A percentile compares a stretch with the other conserved stretches of the same genome.
phyloP scores from a whole-genome alignment of 1,140 invertebrate genomes.

The Cydia amplana region DNA sequence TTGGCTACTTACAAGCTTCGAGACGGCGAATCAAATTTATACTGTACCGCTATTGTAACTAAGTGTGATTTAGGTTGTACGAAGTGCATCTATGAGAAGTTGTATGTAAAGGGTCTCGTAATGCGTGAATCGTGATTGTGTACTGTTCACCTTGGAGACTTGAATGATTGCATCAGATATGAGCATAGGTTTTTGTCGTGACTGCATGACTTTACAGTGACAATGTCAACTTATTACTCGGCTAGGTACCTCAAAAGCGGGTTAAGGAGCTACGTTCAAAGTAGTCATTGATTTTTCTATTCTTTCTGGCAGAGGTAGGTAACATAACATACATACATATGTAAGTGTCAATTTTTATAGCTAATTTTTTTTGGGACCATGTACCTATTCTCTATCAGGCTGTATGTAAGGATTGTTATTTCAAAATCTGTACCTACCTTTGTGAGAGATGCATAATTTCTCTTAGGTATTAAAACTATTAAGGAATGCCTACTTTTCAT shows the following conservation, averaged over 20 bases:
- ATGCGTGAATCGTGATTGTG: background rate
- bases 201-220: background rate
- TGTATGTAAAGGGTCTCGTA: constrained; percentile 2
- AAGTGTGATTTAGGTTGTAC: background rate
- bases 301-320: too few relatives aligned
- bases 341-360: too few relatives aligned
- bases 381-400: too few relatives aligned
- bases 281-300: too few relatives aligned
- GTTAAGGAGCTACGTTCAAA: too few relatives aligned
- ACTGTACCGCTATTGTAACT: background rate
- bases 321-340: too few relatives aligned
- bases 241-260: background rate
- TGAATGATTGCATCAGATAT: constrained; percentile 6
- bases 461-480: too few relatives aligned
- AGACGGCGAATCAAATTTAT: background rate
- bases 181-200: background rate
- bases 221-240: background rate
- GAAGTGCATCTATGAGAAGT: background rate
- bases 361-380: too few relatives aligned
- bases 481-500: too few relatives aligned
- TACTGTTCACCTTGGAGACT: background rate
- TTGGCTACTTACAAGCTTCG: background rate
- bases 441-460: too few relatives aligned
- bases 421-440: too few relatives aligned
- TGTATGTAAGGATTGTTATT: too few relatives aligned